These are phyloP conservation scores for Mimumesa dahlbomi DNA, from an alignment of 2,888 invertebrate genomes.

Conservation along the genomic window DNA sequence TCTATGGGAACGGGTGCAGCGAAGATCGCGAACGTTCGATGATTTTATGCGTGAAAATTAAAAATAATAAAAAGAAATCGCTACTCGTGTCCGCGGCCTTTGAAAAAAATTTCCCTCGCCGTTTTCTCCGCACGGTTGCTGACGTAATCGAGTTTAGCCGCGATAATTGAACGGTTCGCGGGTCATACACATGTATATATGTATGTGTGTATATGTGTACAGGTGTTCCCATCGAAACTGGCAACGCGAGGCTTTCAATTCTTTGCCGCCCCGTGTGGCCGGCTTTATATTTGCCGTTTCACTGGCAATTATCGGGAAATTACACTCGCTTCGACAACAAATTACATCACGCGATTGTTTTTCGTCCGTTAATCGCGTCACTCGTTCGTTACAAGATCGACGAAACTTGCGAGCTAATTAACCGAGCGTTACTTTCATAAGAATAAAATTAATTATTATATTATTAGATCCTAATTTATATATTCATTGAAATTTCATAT, in stretches of 20 bases:
- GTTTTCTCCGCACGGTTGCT: not conserved
- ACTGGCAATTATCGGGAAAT: not conserved
- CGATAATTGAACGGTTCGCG: not conserved
- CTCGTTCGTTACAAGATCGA: too few relatives aligned
- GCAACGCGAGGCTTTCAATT: conserved; percentile 1
- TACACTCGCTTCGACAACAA: not conserved
- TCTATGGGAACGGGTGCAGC: too few relatives aligned
- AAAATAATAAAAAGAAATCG: too few relatives aligned
- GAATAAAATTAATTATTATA: too few relatives aligned
- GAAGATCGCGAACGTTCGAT: too few relatives aligned
- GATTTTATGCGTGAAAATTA: too few relatives aligned
- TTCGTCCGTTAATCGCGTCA: too few relatives aligned
- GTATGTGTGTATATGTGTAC: too few relatives aligned
- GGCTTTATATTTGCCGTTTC: not conserved
- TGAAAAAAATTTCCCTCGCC: not conserved
- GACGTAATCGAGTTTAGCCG: conserved; percentile 1
- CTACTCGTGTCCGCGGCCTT: not conserved
- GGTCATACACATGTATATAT: not conserved
- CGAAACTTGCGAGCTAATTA: too few relatives aligned
- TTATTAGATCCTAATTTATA: too few relatives aligned
- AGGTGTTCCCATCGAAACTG: not conserved
- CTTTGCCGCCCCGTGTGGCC: not conserved
- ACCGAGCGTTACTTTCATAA: too few relatives aligned
- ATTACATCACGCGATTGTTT: not conserved
- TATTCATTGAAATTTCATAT: too few relatives aligned